Base-by-base conservation (phyloP, 2,888 invertebrate species). In the Athalia circularis region DNA sequence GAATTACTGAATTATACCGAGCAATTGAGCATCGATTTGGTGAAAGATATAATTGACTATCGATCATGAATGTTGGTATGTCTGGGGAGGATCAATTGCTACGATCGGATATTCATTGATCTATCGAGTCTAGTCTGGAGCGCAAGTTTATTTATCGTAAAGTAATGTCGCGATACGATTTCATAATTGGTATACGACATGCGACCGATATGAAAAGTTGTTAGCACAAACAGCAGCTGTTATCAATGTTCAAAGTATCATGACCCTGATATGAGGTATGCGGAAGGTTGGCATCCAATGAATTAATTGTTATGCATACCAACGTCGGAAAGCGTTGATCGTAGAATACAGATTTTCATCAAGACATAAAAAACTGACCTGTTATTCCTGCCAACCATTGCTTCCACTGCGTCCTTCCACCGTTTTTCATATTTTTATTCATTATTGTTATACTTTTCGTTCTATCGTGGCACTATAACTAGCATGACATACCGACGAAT, bases 361-460 rank as follows among this genome's bases (percentile, higher is more conserved):
- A 54, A 54, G 8, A 54, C 4, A 11, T 54, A 54, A 11, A 54
- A 11, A 54, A 80, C 80, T 81, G 81, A 89, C 89, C 89, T 81
- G 88, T 87, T 78, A 89, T 85, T 77, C 91, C 91, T 9, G 89
- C 89, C 0, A 88, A 81, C 88, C 89, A 89, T 81, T 89, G 89
- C 80, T 87, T 87, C 86, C 88, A 88, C 83, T 88, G 89, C 13
- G 87, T 85, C 45, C 85, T 79, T 54, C 80, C 80, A 47, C 68
- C 77, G 13, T 81, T 78, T 79, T 77, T 78, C 45, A 15, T 79
- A 8, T 11, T n/a, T 13, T 59, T 9, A 57, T 59, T 72, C 11
- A 45, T 70, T n/a, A 5, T 54, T 9, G 29, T 1, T 6, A 4
- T 6, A 29, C 7, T n/a, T 15, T 67, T 50, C 13, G n/a, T 54